Base-by-base conservation (phyloP, 2,888 invertebrate species). In the Hymenopus coronatus region DNA sequence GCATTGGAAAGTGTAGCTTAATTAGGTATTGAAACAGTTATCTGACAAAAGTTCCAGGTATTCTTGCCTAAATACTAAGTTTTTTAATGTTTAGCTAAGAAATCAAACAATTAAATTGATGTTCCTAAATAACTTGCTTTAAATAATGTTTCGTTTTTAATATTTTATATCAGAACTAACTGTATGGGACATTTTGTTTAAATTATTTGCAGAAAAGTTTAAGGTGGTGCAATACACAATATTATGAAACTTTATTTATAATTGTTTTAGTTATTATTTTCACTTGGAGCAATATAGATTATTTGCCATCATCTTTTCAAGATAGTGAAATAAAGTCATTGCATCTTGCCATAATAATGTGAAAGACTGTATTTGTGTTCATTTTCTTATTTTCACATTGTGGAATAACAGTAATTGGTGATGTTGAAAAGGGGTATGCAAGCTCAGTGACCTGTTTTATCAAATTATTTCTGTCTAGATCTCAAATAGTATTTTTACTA, bases 101-200 rank as follows among this genome's bases (percentile, higher is more conserved):
- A 87, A 87, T 87, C 87, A 87, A 82, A 87, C 33, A 87, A 82
- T 30, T 25, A 87, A 87, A 87, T 87, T 27, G 81, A 81, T 88
- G 88, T 88, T 88, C 88, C 88, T 88, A 88, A 87, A 25, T 85
- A 88, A 83, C 83, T 88, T 88, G 85, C 85, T 88, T 88, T 88
- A 88, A 88, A 70, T 88, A 88, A 33, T 85, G 70, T 88, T 88
- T 88, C 84, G 84, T n/a, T 84, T 88, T 84, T 88, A 25, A 85
- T 81, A 82, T 84, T 84, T 81, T 88, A 84, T 88, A 81, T 84
- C 54, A 81, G 81, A 87, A 88, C 27, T 40, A 54, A 88, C 28
- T 88, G 82, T 88, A 30, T 83, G 83, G 84, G 70, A 54, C 84
- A 28, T 27, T 88, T 15, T 88, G 33, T 82, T 87, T 82, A 87